Conservation (phyloP, 2,113 vertebrate genomes). For the Cyrtonyx montezumae region DNA sequence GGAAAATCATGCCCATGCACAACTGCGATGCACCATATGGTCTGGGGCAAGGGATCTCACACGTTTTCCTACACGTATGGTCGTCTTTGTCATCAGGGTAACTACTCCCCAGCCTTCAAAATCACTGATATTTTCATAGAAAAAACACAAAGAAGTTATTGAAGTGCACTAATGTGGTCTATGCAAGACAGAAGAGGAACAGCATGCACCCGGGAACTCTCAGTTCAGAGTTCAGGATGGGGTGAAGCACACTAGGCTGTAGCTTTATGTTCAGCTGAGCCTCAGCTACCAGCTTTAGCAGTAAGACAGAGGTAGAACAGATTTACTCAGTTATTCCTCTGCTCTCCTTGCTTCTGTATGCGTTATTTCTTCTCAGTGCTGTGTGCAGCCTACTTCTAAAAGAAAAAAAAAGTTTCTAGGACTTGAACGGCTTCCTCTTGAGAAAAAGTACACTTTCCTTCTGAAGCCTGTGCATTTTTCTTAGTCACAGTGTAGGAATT, state of each 20-base stretch:
- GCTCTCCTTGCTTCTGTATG: background rate
- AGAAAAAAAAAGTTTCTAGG: background rate
- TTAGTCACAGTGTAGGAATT: background rate
- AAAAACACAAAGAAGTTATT: background rate
- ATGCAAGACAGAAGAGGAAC: background rate
- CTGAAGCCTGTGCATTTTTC: background rate
- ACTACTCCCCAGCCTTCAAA: background rate
- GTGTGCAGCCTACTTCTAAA: background rate
- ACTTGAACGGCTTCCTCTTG: background rate
- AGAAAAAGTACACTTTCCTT: background rate
- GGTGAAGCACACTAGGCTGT: background rate
- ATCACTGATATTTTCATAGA: background rate
- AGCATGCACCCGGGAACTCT: background rate
- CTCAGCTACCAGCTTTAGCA: background rate
- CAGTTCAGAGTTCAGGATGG: background rate
- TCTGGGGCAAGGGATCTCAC: background rate
- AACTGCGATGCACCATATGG: background rate
- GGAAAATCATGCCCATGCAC: background rate
- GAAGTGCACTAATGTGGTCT: background rate
- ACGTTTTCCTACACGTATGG: background rate
- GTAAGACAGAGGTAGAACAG: background rate
- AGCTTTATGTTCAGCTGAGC: background rate
- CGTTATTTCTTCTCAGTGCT: background rate
- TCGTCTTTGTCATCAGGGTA: background rate
- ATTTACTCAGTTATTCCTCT: background rate